These are phyloP conservation scores for Greenwoodochromis staneri DNA, from an alignment of 2,113 vertebrate genomes.

Conservation along the genomic window DNA sequence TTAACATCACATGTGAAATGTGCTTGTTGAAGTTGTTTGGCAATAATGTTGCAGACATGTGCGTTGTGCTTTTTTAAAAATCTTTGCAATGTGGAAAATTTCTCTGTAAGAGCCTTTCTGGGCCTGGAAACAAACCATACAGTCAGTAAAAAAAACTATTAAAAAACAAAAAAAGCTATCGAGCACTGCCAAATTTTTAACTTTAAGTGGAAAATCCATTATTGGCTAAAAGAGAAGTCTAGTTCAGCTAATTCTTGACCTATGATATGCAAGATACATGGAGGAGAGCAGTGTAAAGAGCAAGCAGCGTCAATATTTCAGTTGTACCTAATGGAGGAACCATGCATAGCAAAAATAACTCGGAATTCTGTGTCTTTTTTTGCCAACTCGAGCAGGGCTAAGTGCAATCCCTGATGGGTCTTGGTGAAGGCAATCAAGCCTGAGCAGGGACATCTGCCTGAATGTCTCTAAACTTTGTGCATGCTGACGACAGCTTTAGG, in stretches of 20 bases:
- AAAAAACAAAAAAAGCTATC: background rate
- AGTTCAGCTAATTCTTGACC: constrained; percentile 13
- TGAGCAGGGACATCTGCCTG: constrained; percentile 59
- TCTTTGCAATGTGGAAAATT: background rate
- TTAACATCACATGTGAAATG: background rate
- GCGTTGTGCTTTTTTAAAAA: background rate
- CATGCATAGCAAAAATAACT: constrained; percentile 56
- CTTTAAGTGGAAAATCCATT: background rate
- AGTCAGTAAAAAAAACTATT: background rate
- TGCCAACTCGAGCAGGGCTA: constrained; percentile 19
- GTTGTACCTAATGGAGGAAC: constrained; percentile 44
- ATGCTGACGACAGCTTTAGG: constrained; percentile 59
- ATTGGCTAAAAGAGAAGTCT: background rate
- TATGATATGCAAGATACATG: background rate
- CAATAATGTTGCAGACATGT: background rate
- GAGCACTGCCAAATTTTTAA: background rate
- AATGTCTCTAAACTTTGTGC: constrained; percentile 52
- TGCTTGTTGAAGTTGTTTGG: background rate
- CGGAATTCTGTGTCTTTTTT: constrained; percentile 12
- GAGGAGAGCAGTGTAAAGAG: constrained; percentile 3
- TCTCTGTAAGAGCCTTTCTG: background rate
- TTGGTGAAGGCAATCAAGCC: constrained; percentile 52
- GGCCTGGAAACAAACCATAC: background rate
- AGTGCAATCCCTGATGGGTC: constrained; percentile 69
- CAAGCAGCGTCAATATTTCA: constrained; percentile 61